Base-by-base conservation (phyloP, 2,113 vertebrate genomes). In the Uropsilus gracilis region DNA sequence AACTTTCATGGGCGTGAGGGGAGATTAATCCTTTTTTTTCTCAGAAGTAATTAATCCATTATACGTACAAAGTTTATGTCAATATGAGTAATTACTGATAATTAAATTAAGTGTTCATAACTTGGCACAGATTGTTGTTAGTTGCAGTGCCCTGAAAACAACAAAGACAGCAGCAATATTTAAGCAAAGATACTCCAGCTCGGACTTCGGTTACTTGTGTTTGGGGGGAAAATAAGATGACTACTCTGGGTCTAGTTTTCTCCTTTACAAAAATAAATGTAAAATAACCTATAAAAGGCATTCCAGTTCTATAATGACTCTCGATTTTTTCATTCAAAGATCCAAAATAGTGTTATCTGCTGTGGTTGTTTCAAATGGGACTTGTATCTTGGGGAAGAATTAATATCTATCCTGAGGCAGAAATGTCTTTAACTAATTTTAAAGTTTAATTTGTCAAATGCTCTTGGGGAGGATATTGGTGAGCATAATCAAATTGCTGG, bases 361-460 rank as follows among this genome's bases (percentile, higher is more conserved):
- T 55, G 86, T 37, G 42, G 13, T 37, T 90, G 24, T 88, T 78
- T 85, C 78, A 89, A 89, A 72, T 86, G 39, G 24, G 34, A 59
- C 8, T 50, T 63, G 20, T 5, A 63, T 91, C 26, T 88, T 69
- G 18, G 50, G 24, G 34, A 82, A 89, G 10, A 94, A 95, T 96
- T 95, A 90, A 81, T 86, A 78, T 77, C 30, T 78, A 66, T 76
- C 82, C 68, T 46, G 30, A 91, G 37, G 96, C 61, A 85, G 69
- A 83, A 57, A 82, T 46, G 7, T 69, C 90, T 88, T 90, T 20
- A 55, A 55, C 18, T 55, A 55, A 55, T 55, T 55, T 55, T 57
- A 78, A 86, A n/a, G 10, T 69, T 80, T 82, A 91, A 73, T 95
- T 95, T 93, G 68, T 95, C 73, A 94, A 63, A 89, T 37, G 4